A percentile compares a stretch with the other conserved stretches of the same genome.
Conservation (phyloP, 2,888 invertebrate species). For the Ceramica pisi region DNA sequence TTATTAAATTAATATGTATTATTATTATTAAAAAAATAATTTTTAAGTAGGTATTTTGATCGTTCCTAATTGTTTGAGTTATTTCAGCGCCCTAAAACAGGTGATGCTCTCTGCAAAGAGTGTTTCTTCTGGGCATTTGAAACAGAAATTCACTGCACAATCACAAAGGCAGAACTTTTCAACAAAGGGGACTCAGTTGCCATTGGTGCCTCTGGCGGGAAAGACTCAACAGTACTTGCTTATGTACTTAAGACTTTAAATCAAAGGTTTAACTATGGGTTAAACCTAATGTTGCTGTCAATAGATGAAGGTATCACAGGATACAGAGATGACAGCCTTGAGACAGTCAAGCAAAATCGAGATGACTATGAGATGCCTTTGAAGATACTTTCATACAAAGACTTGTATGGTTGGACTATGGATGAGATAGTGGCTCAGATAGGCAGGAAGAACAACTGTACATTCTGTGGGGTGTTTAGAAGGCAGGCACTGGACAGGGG, state of each 20-base stretch:
- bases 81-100: constrained; percentile 96
- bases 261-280: constrained; percentile 96
- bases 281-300: constrained; percentile 97
- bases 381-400: constrained; percentile 98
- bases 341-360: constrained; percentile 98
- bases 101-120: constrained; percentile 97
- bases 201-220: constrained; percentile 98
- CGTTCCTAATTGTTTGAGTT: not conserved
- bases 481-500: constrained; percentile 99
- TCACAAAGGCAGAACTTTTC: constrained; percentile 95
- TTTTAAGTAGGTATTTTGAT: not conserved
- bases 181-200: constrained; percentile 96
- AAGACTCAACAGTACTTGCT: constrained; percentile 99
- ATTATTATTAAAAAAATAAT: too few species aligned
- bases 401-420: constrained; percentile 99
- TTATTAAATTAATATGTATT: not conserved
- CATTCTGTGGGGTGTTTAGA: constrained; percentile 98
- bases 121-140: constrained; percentile 99
- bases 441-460: constrained; percentile 98
- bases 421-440: constrained; percentile 98
- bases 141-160: constrained; percentile 98
- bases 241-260: constrained; percentile 98
- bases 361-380: constrained; percentile 98
- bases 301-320: constrained; percentile 99
- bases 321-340: constrained; percentile 98